Evolutionary conservation across 2,113 vertebrate genomes (phyloP), one percentile per base, ranked within the genome.

Genomic region (Caranx ignobilis): DNA sequence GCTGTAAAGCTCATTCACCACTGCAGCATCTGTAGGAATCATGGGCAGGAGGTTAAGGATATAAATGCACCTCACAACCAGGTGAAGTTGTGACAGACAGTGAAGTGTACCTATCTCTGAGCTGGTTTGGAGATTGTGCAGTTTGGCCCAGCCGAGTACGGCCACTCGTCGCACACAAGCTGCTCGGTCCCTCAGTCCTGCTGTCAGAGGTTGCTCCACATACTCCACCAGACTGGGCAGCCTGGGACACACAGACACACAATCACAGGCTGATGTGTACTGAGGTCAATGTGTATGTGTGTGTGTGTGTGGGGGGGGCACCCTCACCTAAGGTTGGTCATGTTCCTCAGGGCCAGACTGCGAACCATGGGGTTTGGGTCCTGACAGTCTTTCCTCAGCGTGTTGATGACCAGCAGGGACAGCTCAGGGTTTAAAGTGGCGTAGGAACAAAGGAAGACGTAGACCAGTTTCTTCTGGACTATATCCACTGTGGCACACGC

Each of bases 1-100:
- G 83, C 95, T 95, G 82, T 99, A 99, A n/a, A 99, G 90, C 89
- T 99, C 98, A 0, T 99, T 99, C 88, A 99, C 97, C 77, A 99
- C 50, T 0, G 93, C 87, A 11, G 95, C 96, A 69, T 99, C 98
- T 99, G 86, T 57, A 85, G 79, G 35, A 83, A 55, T 26, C 19
- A n/a, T 2, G 2, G 10, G 31, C 3, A 19, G 8, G 10, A 41
- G 39, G 39, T 37, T 41, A 2, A 9, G 39, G 39, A 10, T 41
- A 37, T 37, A 37, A 37, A 41, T 41, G 39, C 39, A 41, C 39
- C 39, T 41, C 8, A 41, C 39, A 41, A 10, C 2, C 39, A 41
- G 39, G 39, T 41, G 6, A 9, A 2, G 39, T 41, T 10, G 11
- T 7, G 7, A 37, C 35, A 37, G 35, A 7, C 4, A 37, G 35